Conservation (phyloP, 2,888 invertebrate species). For the Tetragonisca angustula region DNA sequence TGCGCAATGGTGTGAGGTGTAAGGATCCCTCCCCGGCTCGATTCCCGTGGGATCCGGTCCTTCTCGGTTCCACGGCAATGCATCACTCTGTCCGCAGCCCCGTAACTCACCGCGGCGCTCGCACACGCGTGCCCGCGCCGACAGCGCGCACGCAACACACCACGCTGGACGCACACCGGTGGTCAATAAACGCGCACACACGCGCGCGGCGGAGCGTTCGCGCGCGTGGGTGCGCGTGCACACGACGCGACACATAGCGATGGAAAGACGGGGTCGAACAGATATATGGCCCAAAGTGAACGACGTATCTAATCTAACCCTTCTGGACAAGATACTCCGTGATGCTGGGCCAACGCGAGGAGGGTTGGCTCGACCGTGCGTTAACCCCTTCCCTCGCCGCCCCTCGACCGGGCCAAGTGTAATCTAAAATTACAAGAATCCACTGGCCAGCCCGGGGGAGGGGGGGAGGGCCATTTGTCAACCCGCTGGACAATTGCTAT, state of each 20-base stretch:
- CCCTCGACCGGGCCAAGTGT: constrained; percentile 64
- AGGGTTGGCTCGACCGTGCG: constrained; percentile 69
- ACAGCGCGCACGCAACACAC: constrained; percentile 37
- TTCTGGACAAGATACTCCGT: constrained; percentile 81
- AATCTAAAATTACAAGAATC: constrained; percentile 76
- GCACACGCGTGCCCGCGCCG: constrained; percentile 57
- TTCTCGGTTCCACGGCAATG: constrained; percentile 81
- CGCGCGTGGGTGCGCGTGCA: constrained; percentile 44
- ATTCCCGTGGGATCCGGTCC: constrained; percentile 82
- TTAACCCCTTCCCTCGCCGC: constrained; percentile 49
- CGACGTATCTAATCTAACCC: constrained; percentile 83
- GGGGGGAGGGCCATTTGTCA: constrained; percentile 62
- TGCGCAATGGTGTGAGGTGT: constrained; percentile 80
- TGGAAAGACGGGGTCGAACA: constrained; percentile 78
- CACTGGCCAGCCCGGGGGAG: constrained; percentile 37
- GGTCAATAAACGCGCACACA: constrained; percentile 69
- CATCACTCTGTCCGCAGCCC: constrained; percentile 84
- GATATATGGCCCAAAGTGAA: constrained; percentile 80
- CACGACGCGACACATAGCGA: constrained; percentile 69
- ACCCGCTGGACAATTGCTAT: constrained; percentile 64
- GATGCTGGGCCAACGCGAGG: constrained; percentile 65
- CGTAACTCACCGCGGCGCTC: constrained; percentile 80
- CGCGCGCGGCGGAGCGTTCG: constrained; percentile 14
- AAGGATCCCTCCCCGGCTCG: constrained; percentile 77
- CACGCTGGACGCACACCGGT: constrained; percentile 55